These are phyloP conservation scores for Xanthorhoe spadicearia DNA, from an alignment of 2,888 invertebrate genomes.

Conservation along the genomic window DNA sequence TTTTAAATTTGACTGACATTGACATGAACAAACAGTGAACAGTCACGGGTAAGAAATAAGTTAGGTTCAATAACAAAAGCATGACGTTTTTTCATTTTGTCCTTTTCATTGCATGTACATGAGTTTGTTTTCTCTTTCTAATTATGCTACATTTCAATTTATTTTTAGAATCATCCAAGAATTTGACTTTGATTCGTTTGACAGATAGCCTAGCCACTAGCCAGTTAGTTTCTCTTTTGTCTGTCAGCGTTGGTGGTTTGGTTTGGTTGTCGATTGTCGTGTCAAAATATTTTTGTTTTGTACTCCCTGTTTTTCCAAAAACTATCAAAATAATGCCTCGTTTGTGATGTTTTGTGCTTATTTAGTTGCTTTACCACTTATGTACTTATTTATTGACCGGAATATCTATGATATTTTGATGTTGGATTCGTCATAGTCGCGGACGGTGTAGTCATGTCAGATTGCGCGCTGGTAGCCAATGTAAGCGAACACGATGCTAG, in stretches of 20 bases:
- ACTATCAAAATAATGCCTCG: constrained; percentile 60
- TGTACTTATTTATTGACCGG: constrained; percentile 49
- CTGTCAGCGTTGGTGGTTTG: constrained; percentile 1
- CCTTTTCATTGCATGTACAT: too few relatives aligned
- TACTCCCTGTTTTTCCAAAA: constrained; percentile 56
- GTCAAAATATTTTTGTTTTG: constrained; percentile 84
- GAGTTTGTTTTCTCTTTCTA: too few relatives aligned
- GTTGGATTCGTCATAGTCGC: constrained; percentile 62
- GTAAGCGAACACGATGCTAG: constrained; percentile 83
- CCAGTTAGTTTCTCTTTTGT: not conserved
- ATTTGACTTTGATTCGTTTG: not conserved
- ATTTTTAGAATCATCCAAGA: not conserved
- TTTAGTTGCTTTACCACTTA: constrained; percentile 51
- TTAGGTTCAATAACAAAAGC: too few relatives aligned
- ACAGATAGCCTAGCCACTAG: not conserved
- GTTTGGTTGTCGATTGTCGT: constrained; percentile 51
- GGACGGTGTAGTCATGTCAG: constrained; percentile 80
- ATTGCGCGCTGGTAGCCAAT: constrained; percentile 83
- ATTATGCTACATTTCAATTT: too few relatives aligned
- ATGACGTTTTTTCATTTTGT: too few relatives aligned
- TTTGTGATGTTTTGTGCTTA: constrained; percentile 62
- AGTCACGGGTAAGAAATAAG: too few relatives aligned
- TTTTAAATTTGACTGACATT: too few relatives aligned
- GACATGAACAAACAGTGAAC: too few relatives aligned
- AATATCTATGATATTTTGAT: constrained; percentile 66